phyloP scores from a whole-genome alignment of 2,888 invertebrate genomes.

The Aphidius colemani region DNA sequence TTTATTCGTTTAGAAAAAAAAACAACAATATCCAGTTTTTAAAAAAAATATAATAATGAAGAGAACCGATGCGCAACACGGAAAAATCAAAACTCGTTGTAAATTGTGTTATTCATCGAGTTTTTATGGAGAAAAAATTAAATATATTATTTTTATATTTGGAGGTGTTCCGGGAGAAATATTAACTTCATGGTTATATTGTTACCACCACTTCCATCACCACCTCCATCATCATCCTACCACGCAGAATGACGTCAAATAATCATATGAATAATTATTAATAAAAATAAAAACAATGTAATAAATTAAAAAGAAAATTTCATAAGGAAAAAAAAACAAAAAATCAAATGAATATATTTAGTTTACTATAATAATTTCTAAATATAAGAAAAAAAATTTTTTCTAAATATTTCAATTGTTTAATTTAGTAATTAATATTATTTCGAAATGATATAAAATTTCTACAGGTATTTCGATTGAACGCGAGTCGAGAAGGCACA shows the following conservation, averaged over 20 bases:
- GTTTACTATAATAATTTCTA: too few relatives aligned
- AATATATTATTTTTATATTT: conserved; percentile 22
- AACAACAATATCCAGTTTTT: not conserved
- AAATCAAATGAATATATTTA: too few relatives aligned
- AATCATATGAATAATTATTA: conserved; percentile 12
- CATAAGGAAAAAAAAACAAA: not conserved
- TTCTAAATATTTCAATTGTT: not conserved
- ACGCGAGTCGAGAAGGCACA: conserved; percentile 28
- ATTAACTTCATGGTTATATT: conserved; percentile 17
- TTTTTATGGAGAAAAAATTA: not conserved
- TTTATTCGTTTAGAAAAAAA: not conserved
- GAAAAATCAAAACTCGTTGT: not conserved
- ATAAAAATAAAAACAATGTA: conserved; percentile 3
- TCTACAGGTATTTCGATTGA: conserved; percentile 2
- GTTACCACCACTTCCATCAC: conserved; percentile 14
- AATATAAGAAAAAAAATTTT: not conserved
- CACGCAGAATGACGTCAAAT: too few relatives aligned
- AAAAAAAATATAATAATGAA: not conserved
- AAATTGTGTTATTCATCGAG: too few relatives aligned
- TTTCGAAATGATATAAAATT: conserved; percentile 14
- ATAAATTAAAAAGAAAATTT: not conserved
- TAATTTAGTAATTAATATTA: not conserved
- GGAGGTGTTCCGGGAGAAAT: conserved; percentile 16
- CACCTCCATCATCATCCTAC: conserved; percentile 2
- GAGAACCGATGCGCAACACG: conserved; percentile 4